These are phyloP conservation scores for Ambastaia sidthimunki DNA, from an alignment of 2,797 vertebrate genomes.

Conservation along the genomic window DNA sequence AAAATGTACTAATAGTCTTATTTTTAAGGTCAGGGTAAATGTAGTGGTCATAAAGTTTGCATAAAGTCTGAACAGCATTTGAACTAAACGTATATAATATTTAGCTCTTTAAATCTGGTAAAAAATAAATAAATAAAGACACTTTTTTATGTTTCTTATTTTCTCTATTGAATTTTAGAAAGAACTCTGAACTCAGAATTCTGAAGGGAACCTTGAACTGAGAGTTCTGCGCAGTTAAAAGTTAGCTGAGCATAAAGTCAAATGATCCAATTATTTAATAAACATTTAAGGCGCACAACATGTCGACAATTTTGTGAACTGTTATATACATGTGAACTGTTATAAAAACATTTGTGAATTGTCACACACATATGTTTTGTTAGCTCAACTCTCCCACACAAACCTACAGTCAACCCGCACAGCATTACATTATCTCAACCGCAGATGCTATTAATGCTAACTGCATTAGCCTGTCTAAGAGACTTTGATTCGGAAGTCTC, in stretches of 20 bases:
- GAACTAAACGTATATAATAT: not conserved
- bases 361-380: no score
- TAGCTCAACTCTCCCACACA: not conserved
- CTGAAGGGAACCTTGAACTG: no score
- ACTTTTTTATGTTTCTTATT: not conserved
- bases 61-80: not conserved
- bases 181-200: not conserved
- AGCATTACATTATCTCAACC: constrained; percentile 2
- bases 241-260: no score
- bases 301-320: no score
- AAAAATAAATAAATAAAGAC: not conserved
- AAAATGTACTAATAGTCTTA: constrained; percentile 32
- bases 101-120: not conserved
- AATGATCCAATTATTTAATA: no score
- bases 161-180: not conserved
- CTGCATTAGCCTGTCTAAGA: constrained; percentile 41
- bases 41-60: constrained; percentile 15
- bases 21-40: constrained; percentile 37
- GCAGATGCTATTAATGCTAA: constrained; percentile 45
- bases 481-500: constrained; percentile 43
- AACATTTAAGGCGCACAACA: no score
- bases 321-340: no score
- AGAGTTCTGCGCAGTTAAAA: no score
- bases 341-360: no score
- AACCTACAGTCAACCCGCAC: not conserved